Evolutionary conservation across 2,797 vertebrate genomes (phyloP), one percentile per base, ranked within the genome.

Genomic region (Melanotaenia nigrans): DNA sequence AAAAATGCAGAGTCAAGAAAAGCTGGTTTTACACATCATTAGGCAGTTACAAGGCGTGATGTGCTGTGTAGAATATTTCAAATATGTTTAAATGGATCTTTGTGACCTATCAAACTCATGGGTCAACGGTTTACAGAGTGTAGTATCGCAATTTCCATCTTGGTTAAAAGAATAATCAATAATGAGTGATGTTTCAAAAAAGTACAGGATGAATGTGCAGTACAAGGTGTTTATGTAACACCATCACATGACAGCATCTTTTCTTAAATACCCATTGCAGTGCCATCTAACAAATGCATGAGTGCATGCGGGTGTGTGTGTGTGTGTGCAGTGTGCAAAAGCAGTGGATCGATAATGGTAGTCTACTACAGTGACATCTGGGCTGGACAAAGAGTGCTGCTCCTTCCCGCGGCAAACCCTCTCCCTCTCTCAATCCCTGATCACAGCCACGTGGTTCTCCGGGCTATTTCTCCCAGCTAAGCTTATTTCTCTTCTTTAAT

Each of bases 401-500:
- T 86, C 82, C 83, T 84, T 86, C 85, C 75, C 77, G 55, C 53
- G 45, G 77, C 83, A 75, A 28, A 64, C 79, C 84, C 85, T 77
- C 75, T 30, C 74, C 62, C 73, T 54, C 61, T 47, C 78, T 58
- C 88, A 83, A 85, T 89, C 87, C 87, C 85, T 54, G 75, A 91
- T 87, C 89, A 69, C 73, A 79, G 87, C 90, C 91, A 92, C 87
- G 86, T 93, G 91, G 83, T 87, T 68, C 85, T 84, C 73, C 72
- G 76, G 83, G 84, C 87, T 85, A 75, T 89, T 90, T 91, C 88
- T 87, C 86, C 79, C 83, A 73, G 84, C 84, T 92, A 91, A 92
- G 83, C 87, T 90, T 89, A 89, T 91, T 92, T 80, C 89, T 88
- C 83, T 83, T 91, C 84, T 92, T 92, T 92, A 93, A 93, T 93